Evolutionary conservation across 2,113 vertebrate genomes (phyloP), one percentile per base, ranked within the genome.

Genomic region (Prionailurus bengalensis): DNA sequence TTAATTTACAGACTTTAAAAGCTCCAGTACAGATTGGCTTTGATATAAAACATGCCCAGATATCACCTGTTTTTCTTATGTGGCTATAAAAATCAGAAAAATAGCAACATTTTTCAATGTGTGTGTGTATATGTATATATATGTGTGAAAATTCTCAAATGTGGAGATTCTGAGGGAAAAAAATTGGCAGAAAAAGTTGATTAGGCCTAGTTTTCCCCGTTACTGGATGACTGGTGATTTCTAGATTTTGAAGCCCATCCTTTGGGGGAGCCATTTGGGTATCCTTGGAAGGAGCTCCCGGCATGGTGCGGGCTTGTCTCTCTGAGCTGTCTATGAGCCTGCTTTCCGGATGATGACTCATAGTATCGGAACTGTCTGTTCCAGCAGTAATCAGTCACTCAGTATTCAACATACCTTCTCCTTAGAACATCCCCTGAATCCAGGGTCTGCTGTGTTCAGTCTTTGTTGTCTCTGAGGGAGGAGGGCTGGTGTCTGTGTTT

Each of bases 1-100:
- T 71, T 89, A 78, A 58, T 87, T 73, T 89, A 55, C 36, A 92
- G 58, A 92, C 27, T 55, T 92, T 74, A 74, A 87, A 42, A 84
- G 65, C 17, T 88, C 81, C 76, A 92, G 7, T 11, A 19, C 16
- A 81, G 91, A 76, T 91, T 86, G 65, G 66, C 10, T 66, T 91
- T 89, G 33, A 55, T 78, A 39, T 42, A 36, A 80, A 84, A 90
- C n/a, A 94, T 39, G 23, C 14, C 48, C 65, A 48, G 27, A 70
- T 90, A 92, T 39, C 84, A 42, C 17, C 3, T 71, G 0, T 88
- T 91, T 96, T 96, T 85, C 55, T 90, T 73, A 82, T 78, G 48
- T 83, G 81, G 45, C 45, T 92, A 55, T 16, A 78, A 78, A 92
- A 94, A 58, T 76, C 51, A 55, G 16, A n/a, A 95, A 90, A 79